Base-by-base conservation (phyloP, 2,888 invertebrate genomes). In the Mesorhabditis sp. region DNA sequence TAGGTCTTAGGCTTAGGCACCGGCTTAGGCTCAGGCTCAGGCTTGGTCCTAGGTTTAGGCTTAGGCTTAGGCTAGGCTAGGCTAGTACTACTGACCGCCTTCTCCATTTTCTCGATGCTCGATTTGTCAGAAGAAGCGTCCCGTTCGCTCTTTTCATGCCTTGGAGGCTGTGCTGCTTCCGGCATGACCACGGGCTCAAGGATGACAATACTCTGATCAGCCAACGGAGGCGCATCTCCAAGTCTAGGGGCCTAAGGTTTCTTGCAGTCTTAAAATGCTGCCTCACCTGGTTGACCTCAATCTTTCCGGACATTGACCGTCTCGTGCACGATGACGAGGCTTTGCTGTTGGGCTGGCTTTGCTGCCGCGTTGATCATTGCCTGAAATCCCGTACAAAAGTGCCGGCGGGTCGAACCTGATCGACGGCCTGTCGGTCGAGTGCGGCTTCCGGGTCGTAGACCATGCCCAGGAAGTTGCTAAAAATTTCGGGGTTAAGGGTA, bases 281-380 rank as follows among this genome's bases (percentile, higher is more conserved):
- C 58, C 58, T 13, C 7, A 50, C 58, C 58, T 50, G 58, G n/a
- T 50, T 50, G 10, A 50, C 58, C n/a, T 50, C 58, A 50, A 50
- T 50, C n/a, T 50, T 50, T 50, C 58, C 58, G n/a, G n/a, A 50
- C n/a, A n/a, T 50, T 50, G 10, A 50, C 58, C 58, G 58, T 50
- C n/a, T 50, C 58, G 2, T 50, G 58, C 7, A 50, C 58, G 58
- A 50, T 50, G 58, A 50, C 58, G 58, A 50, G 58, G n/a, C 58
- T 50, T 50, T 50, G 58, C n/a, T 50, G 58, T 50, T 50, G 7
- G 7, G 58, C 58, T 50, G 58, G 58, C 58, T 50, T 50, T 50
- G 58, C 58, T n/a, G 58, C 58, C n/a, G 10, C 58, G n/a, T 13
- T 10, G 58, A 50, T 50, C 58, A 50, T 50, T n/a, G 58, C 58